Evolutionary conservation across 2,888 invertebrate species (phyloP).

Genomic region (Lasioglossum zephyrum): DNA sequence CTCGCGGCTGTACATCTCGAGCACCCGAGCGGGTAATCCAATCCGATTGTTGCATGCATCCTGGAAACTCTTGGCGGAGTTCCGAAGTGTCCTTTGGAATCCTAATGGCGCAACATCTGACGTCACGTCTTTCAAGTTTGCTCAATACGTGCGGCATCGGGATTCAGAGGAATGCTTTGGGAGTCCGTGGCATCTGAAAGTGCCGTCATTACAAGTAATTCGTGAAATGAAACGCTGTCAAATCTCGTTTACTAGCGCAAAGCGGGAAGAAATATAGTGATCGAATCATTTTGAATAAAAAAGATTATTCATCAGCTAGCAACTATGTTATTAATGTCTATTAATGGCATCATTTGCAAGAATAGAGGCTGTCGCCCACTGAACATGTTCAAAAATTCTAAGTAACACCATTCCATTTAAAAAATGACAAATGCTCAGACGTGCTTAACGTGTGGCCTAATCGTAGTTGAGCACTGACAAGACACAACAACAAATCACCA

Average conservation of each 20-base stretch:
- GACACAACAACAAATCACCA: no score
- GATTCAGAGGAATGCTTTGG: conserved; percentile 7
- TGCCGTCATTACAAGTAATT: not conserved
- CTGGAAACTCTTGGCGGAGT: conserved; percentile 68
- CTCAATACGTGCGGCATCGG: conserved; percentile 37
- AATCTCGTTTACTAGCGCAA: not conserved
- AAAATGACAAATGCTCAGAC: no score
- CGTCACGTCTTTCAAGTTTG: conserved; percentile 65
- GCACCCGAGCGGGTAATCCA: conserved; percentile 63
- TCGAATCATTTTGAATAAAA: not conserved
- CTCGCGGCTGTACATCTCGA: conserved; percentile 55
- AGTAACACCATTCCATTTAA: no score
- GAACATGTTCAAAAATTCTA: no score
- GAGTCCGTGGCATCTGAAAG: conserved; percentile 8
- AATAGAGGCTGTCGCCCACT: no score
- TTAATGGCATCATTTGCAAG: no score
- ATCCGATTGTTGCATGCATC: conserved; percentile 69
- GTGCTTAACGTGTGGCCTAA: no score
- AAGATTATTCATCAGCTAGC: not conserved
- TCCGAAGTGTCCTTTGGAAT: conserved; percentile 65
- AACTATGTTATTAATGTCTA: no score
- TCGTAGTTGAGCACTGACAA: no score
- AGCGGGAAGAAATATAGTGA: not conserved
- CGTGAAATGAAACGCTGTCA: not conserved
- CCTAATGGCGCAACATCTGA: conserved; percentile 59